These are phyloP conservation scores for Sebastiscus tertius DNA, from an alignment of 2,797 vertebrate genomes.

Conservation along the genomic window DNA sequence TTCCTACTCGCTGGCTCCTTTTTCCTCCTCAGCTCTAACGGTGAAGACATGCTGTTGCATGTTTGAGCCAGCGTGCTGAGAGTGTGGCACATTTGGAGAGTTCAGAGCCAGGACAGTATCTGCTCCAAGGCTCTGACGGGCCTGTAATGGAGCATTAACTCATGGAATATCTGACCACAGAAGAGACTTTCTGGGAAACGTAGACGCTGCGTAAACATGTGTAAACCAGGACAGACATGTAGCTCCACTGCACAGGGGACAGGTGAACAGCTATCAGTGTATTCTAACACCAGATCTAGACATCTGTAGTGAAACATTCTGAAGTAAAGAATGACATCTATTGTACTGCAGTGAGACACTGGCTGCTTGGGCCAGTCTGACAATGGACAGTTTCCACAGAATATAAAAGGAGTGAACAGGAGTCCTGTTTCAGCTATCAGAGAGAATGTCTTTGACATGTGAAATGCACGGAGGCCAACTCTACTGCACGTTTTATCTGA, in stretches of 20 bases:
- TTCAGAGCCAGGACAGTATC: slow-evolving; percentile 45
- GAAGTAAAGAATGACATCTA: too few relatives aligned
- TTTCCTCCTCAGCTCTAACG: slow-evolving; percentile 20
- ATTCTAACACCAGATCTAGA: background rate
- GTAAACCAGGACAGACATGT: background rate
- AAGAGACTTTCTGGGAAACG: background rate
- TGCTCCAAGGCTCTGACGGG: slow-evolving; percentile 11
- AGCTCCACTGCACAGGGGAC: background rate
- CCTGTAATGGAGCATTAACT: slow-evolving; percentile 24
- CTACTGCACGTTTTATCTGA: background rate
- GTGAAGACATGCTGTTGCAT: slow-evolving; percentile 33
- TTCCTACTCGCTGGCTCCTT: slow-evolving; percentile 23
- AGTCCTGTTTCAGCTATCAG: background rate
- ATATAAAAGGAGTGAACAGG: background rate
- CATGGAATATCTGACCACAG: slow-evolving; percentile 41
- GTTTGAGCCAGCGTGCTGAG: slow-evolving; percentile 15
- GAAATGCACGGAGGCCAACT: background rate
- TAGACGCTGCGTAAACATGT: slow-evolving; percentile 4
- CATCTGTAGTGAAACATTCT: background rate
- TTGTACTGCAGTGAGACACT: background rate
- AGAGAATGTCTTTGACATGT: background rate
- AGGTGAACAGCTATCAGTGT: background rate
- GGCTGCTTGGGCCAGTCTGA: background rate
- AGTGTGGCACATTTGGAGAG: background rate
- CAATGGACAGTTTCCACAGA: background rate